Conservation (phyloP, 2,113 vertebrate species). For the Lagopus leucura region DNA sequence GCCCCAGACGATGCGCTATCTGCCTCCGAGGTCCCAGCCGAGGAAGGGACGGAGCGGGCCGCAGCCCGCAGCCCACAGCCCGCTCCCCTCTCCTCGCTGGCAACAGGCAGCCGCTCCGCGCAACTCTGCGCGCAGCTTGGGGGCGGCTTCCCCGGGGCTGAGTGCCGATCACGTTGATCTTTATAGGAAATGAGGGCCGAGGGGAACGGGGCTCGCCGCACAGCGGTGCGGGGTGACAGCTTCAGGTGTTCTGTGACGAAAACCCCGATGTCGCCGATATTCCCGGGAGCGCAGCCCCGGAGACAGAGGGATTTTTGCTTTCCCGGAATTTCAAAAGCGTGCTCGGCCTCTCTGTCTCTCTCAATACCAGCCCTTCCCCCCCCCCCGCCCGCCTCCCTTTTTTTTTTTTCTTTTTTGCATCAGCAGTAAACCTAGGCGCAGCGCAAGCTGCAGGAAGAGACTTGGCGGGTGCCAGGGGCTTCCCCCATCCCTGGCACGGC, state of each 20-base stretch:
- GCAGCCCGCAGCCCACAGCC: too few species aligned
- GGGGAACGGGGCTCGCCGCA: neutral
- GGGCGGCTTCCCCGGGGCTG: too few species aligned
- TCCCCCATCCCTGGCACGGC: neutral
- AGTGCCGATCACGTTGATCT: neutral
- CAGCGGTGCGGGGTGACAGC: neutral
- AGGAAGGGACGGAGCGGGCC: too few species aligned
- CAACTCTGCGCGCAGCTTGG: too few species aligned
- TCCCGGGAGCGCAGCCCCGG: neutral
- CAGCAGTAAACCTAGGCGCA: neutral
- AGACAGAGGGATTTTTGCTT: neutral
- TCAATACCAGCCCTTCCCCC: too few species aligned
- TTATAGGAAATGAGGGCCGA: neutral
- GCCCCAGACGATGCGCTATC: neutral
- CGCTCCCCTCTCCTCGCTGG: too few species aligned
- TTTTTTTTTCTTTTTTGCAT: neutral
- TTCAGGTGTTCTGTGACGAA: slow-evolving; percentile 17
- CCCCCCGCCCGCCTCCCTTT: neutral
- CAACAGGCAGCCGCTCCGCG: too few species aligned
- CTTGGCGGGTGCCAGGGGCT: neutral
- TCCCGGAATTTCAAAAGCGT: neutral
- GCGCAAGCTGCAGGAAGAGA: neutral
- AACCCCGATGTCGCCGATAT: neutral
- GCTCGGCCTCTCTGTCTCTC: neutral
- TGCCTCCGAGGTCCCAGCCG: too few species aligned